A percentile compares a stretch with the other conserved stretches of the same genome.
phyloP scores from a whole-genome alignment of 2,113 vertebrate genomes.

The Cavia porcellus region DNA sequence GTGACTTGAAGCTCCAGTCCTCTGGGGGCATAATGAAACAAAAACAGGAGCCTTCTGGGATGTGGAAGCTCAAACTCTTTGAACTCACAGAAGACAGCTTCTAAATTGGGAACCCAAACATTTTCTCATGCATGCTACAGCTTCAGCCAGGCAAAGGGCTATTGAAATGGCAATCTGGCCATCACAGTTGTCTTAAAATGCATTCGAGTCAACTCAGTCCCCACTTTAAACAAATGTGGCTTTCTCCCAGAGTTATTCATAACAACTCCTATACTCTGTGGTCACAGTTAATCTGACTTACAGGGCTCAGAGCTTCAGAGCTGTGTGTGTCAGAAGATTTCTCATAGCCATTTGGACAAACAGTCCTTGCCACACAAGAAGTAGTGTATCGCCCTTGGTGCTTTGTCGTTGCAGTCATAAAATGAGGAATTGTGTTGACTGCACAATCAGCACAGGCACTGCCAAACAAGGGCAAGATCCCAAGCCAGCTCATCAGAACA shows the following conservation, averaged over 20 bases:
- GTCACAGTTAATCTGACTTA: conserved; percentile 70
- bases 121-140: conserved; percentile 75
- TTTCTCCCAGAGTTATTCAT: conserved; percentile 75
- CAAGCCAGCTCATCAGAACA: conserved; percentile 54
- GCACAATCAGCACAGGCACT: conserved; percentile 44
- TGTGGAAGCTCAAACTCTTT: conserved; percentile 67
- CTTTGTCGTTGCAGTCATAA: conserved; percentile 58
- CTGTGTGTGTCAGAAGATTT: conserved; percentile 42
- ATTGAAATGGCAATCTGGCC: conserved; percentile 62
- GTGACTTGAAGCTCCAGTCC: conserved; percentile 62
- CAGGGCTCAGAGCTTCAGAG: neutral
- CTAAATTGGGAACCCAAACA: conserved; percentile 80
- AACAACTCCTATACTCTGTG: conserved; percentile 69
- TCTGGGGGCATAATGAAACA: conserved; percentile 61
- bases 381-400: neutral
- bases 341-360: conserved; percentile 56
- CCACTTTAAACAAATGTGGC: conserved; percentile 71
- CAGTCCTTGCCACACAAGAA: conserved; percentile 67
- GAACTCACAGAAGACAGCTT: conserved; percentile 73
- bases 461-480: conserved; percentile 44
- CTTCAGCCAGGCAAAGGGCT: conserved; percentile 53
- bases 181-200: conserved; percentile 48
- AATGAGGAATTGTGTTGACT: conserved; percentile 61
- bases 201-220: conserved; percentile 64
- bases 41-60: conserved; percentile 69